These are phyloP conservation scores for Sarcophaga subvicina DNA, from an alignment of 2,888 invertebrate species.

Conservation along the genomic window DNA sequence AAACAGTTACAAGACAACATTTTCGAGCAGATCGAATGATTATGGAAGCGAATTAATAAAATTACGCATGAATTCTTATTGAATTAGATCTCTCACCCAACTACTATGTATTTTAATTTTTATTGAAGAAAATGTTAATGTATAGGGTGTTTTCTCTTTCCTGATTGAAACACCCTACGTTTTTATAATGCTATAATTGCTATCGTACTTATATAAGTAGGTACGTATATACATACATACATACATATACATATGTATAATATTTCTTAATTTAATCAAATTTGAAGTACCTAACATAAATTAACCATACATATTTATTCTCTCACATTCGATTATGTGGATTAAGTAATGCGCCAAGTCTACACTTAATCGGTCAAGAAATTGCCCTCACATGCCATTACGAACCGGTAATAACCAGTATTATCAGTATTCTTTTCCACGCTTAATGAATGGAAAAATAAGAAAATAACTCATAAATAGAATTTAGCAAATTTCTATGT, in stretches of 20 bases:
- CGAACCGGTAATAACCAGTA: neutral
- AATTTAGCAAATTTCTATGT: too few relatives aligned
- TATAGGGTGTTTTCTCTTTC: too few relatives aligned
- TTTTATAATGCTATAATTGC: too few relatives aligned
- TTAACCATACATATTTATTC: neutral
- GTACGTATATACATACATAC: neutral
- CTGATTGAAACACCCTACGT: too few relatives aligned
- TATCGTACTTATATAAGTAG: too few relatives aligned
- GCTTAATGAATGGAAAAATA: neutral
- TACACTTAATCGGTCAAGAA: neutral
- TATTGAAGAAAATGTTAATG: too few relatives aligned
- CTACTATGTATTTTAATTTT: too few relatives aligned
- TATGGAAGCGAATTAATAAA: too few relatives aligned
- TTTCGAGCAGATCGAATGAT: too few relatives aligned
- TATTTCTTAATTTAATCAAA: neutral
- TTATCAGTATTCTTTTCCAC: neutral
- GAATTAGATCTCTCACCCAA: too few relatives aligned
- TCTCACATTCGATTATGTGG: neutral
- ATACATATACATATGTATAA: neutral
- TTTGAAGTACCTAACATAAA: neutral
- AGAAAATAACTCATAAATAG: neutral
- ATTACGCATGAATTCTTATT: too few relatives aligned
- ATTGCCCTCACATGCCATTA: neutral
- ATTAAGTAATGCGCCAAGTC: neutral
- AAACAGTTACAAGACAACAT: too few relatives aligned